Percentiles rank a stretch among this genome's conserved stretches.
phyloP scores from a whole-genome alignment of 2,888 invertebrate species.

The Ormyrus pomaceus region DNA sequence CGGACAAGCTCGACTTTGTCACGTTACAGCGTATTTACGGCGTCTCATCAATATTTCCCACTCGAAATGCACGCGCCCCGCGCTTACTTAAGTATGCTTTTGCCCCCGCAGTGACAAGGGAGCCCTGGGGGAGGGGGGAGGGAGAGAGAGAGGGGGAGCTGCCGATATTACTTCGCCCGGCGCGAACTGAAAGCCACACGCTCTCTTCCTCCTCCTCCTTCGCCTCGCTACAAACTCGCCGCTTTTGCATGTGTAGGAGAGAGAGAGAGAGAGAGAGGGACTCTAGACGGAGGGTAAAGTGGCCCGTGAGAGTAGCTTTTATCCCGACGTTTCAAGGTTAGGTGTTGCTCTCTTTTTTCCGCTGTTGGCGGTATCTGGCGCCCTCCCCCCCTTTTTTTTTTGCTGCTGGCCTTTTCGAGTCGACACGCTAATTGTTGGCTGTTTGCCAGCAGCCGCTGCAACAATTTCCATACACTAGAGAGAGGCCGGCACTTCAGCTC shows the following conservation, averaged over 20 bases:
- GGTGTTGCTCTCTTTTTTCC: not conserved
- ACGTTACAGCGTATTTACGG: slow-evolving; percentile 15
- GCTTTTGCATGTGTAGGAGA: not conserved
- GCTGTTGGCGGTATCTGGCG: not conserved
- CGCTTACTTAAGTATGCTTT: slow-evolving; percentile 11
- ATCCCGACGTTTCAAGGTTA: slow-evolving; percentile 33
- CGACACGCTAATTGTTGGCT: slow-evolving; percentile 32
- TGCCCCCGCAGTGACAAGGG: too few species aligned
- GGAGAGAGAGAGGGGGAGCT: not conserved
- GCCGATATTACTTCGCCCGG: not conserved
- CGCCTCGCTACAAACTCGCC: not conserved
- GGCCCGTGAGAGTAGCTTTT: slow-evolving; percentile 29
- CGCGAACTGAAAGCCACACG: slow-evolving; percentile 10
- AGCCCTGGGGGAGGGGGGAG: not conserved
- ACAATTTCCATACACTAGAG: too few species aligned
- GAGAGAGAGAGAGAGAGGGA: not conserved
- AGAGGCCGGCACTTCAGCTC: too few species aligned
- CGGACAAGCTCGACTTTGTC: slow-evolving; percentile 16
- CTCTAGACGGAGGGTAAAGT: not conserved
- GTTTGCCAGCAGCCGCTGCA: slow-evolving; percentile 8
- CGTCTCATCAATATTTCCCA: slow-evolving; percentile 47
- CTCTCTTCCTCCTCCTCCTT: not conserved
- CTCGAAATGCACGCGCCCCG: slow-evolving; percentile 24
- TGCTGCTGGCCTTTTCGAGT: not conserved
- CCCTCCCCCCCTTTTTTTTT: not conserved